These are phyloP conservation scores for Platerodrilus igneus DNA, from an alignment of 2,888 invertebrate species.

Conservation along the genomic window DNA sequence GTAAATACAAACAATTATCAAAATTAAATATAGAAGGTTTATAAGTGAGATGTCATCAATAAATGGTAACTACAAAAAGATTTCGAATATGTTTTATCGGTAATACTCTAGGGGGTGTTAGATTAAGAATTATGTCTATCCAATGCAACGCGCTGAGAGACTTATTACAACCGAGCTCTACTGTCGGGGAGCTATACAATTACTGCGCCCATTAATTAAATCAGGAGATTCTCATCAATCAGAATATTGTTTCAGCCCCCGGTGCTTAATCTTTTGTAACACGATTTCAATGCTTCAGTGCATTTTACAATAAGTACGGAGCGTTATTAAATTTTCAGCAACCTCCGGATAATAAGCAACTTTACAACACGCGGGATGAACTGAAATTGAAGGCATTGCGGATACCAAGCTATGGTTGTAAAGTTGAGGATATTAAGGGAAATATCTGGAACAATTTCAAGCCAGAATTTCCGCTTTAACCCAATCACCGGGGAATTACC, in stretches of 20 bases:
- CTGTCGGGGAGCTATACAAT: conserved; percentile 29
- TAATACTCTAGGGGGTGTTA: conserved; percentile 14
- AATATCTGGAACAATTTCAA: conserved; percentile 3
- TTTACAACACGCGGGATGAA: conserved; percentile 7
- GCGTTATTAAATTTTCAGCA: conserved; percentile 9
- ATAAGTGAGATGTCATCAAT: too few species aligned
- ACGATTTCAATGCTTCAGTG: conserved; percentile 25
- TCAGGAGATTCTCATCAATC: conserved; percentile 32
- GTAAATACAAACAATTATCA: too few species aligned
- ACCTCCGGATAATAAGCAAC: conserved; percentile 10
- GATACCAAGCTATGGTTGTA: conserved; percentile 1
- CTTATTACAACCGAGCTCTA: conserved; percentile 18
- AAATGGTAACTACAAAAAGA: too few species aligned
- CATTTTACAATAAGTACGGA: conserved; percentile 1
- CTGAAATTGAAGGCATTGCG: too few species aligned
- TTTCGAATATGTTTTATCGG: conserved; percentile 27
- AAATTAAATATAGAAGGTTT: too few species aligned
- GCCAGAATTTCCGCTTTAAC: conserved; percentile 7
- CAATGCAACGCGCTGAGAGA: conserved; percentile 16
- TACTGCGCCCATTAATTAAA: conserved; percentile 37
- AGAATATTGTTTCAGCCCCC: conserved; percentile 27
- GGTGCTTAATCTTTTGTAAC: conserved; percentile 29
- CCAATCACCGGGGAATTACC: conserved; percentile 3
- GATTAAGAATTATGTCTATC: conserved; percentile 29
- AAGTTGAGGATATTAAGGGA: background rate